Conservation (phyloP, 2,888 invertebrate species). For the Urechis unicinctus region DNA sequence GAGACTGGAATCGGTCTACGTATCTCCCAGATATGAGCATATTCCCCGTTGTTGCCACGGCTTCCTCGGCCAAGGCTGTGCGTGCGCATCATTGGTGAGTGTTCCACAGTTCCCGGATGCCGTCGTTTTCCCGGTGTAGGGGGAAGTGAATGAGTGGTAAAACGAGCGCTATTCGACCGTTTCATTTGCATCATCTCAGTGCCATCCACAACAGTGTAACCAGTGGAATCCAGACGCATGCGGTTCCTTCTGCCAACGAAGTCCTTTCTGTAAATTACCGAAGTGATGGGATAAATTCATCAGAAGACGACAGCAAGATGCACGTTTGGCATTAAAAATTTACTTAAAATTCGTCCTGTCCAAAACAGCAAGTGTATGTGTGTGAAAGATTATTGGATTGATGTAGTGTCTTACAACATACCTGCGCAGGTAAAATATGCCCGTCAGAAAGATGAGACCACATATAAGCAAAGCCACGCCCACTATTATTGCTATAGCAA, state of each 20-base stretch:
- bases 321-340: no score
- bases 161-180: not conserved
- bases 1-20: not conserved
- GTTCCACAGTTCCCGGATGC: not conserved
- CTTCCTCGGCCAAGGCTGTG: not conserved
- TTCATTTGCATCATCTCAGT: not conserved
- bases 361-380: no score
- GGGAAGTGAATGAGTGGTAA: not conserved
- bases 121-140: not conserved
- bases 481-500: no score
- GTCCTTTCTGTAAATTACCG: not conserved
- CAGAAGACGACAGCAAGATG: no score
- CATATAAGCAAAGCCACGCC: no score
- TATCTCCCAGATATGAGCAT: not conserved
- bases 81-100: not conserved
- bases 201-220: not conserved
- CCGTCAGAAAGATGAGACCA: no score
- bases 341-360: no score
- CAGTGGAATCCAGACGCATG: not conserved
- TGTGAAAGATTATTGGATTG: no score
- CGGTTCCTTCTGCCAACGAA: not conserved
- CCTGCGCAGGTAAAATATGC: no score
- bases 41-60: not conserved
- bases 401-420: no score
- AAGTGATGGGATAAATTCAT: no score